Conservation (phyloP, 2,797 vertebrate species). For the Onychomys arenicola region DNA sequence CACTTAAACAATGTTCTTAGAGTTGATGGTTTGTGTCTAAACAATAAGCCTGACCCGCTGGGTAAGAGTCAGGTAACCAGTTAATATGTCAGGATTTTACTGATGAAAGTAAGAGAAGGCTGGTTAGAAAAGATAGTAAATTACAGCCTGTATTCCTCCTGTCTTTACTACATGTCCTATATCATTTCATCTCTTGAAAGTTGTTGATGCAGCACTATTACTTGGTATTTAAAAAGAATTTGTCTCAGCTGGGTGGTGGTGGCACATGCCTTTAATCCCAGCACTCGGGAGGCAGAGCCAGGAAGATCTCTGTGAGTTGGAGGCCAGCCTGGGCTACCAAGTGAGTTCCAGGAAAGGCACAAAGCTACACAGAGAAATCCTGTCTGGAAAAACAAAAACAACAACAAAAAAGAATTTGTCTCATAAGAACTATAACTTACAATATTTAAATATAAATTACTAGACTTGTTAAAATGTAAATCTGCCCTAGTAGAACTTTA, state of each 20-base stretch:
- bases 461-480: slow-evolving; percentile 57
- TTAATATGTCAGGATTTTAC: slow-evolving; percentile 42
- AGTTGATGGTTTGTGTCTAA: slow-evolving; percentile 40
- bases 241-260: too few species aligned
- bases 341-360: too few species aligned
- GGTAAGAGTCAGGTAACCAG: slow-evolving; percentile 22
- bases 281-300: too few species aligned
- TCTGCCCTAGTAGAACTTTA: slow-evolving; percentile 23
- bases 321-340: too few species aligned
- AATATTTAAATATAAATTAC: slow-evolving; percentile 52
- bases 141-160: slow-evolving; percentile 40
- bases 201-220: slow-evolving; percentile 43
- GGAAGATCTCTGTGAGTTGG: too few species aligned
- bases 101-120: slow-evolving; percentile 41
- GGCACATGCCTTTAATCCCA: too few species aligned
- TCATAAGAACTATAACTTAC: slow-evolving; percentile 47
- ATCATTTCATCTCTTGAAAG: slow-evolving; percentile 53
- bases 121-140: neutral
- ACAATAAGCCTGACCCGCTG: slow-evolving; percentile 6
- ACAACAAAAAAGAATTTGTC: too few species aligned
- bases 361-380: too few species aligned
- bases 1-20: slow-evolving; percentile 39
- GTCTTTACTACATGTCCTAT: neutral
- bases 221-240: slow-evolving; percentile 31
- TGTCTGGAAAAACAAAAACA: too few species aligned